Evolutionary conservation across 2,113 vertebrate species (phyloP), one percentile per base, ranked within the genome.

Genomic region (Nerophis lumbriciformis): DNA sequence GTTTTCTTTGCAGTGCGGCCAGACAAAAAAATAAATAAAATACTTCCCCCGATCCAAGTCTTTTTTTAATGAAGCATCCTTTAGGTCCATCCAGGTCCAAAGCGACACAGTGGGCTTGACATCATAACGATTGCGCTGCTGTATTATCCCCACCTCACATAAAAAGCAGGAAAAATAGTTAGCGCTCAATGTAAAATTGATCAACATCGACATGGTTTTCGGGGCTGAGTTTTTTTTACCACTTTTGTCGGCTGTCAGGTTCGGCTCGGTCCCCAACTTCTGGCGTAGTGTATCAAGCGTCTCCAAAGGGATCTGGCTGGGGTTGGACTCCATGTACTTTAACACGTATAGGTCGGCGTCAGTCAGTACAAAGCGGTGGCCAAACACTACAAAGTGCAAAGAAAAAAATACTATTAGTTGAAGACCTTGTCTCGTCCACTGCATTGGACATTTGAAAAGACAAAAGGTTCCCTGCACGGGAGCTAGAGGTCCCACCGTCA

Each of bases 281-380:
- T 79, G 77, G 8, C 85, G 85, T 66, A 96, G 50, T 11, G 94
- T 93, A 4, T 87, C 76, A 39, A 96, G 76, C 0, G 92, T 91
- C 53, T 89, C 73, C 1, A 44, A 58, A 0, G 94, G 94, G 49
- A 93, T 92, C 44, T 79, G 66, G n/a, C 86, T 73, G 1, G 89
- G 54, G 0, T 90, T 89, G 57, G 86, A 90, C 82, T 96, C 93
- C 80, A 98, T 83, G 59, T 94, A 95, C 5, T 85, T 92, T 48
- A 95, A 77, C 50, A 95, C 96, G 1, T 91, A 92, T 0, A 77
- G 79, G 38, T 97, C 96, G 0, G 90, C 90, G 0, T 93, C 91
- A 0, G 70, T 92, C 90, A 98, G 85, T 59, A 94, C 6, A 48
- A 98, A 99, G 44, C 92, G 89, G 77, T 90, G 93, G 51, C 91